Percentiles rank a stretch among this genome's conserved stretches.
Evolutionary conservation across 2,888 invertebrate species (phyloP).

Genomic region (Lamellibrachia satsuma): DNA sequence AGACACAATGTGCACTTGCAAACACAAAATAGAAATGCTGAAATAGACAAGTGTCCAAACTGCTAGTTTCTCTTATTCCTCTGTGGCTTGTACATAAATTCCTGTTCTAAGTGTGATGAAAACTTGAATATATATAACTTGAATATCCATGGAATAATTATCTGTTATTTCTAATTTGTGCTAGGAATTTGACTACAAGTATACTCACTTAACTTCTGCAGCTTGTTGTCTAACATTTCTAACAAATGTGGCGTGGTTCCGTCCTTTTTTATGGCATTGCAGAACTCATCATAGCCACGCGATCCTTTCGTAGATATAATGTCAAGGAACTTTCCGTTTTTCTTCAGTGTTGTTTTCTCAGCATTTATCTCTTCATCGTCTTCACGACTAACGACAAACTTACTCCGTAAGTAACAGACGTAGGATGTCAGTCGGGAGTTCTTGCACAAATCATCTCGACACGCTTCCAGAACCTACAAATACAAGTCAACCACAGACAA

Average conservation of each 20-base stretch:
- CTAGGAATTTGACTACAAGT: neutral
- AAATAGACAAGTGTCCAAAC: neutral
- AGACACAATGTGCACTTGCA: neutral
- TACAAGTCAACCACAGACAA: neutral
- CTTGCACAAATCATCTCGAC: neutral
- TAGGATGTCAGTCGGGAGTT: neutral
- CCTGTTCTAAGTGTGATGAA: neutral
- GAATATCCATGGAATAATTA: neutral
- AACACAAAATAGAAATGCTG: neutral
- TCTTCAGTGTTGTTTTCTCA: neutral
- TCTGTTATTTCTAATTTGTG: neutral
- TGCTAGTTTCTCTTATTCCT: neutral
- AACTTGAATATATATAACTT: neutral
- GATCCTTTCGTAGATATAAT: conserved; percentile 4
- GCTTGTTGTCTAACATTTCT: neutral
- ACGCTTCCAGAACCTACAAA: neutral
- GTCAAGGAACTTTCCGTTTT: neutral
- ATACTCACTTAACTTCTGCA: neutral
- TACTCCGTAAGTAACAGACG: neutral
- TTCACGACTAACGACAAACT: neutral
- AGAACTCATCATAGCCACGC: neutral
- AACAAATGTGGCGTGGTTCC: neutral
- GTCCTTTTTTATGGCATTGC: neutral
- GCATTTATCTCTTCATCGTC: neutral
- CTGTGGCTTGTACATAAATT: neutral